Evolutionary conservation across 2,888 invertebrate genomes (phyloP).

Genomic region (Chaetogeoica ovagalla): DNA sequence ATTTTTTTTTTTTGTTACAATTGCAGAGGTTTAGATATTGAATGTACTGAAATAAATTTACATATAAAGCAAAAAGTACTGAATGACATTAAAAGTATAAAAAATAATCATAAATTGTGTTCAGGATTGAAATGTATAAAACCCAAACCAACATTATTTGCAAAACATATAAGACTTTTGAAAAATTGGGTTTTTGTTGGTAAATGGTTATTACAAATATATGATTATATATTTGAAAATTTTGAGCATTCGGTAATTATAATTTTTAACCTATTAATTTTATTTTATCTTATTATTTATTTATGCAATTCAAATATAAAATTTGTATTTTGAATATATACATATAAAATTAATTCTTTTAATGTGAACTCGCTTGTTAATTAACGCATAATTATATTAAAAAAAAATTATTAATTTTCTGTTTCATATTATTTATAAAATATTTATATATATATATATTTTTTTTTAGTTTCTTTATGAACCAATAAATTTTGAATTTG

Average conservation of each 20-base stretch:
- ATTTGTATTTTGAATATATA: no score
- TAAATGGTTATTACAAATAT: constrained; percentile 51
- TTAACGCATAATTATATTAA: no score
- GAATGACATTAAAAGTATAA: constrained; percentile 47
- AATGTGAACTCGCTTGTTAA: no score
- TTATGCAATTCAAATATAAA: not conserved
- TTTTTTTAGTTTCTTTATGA: constrained; percentile 36
- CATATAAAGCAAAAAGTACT: constrained; percentile 34
- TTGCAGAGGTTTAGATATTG: constrained; percentile 34
- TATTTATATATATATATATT: not conserved
- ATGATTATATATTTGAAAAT: constrained; percentile 48
- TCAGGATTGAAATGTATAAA: not conserved
- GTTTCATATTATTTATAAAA: not conserved
- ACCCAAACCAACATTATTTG: constrained; percentile 17
- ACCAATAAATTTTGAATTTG: constrained; percentile 28
- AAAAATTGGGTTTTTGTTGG: constrained; percentile 49
- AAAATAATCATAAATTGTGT: constrained; percentile 35
- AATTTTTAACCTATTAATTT: not conserved
- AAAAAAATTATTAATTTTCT: not conserved
- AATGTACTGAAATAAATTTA: constrained; percentile 30
- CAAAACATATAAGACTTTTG: constrained; percentile 36
- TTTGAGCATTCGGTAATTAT: constrained; percentile 48
- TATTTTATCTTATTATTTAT: no score
- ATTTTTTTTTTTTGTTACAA: not conserved
- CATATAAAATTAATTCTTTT: no score